These are phyloP conservation scores for Mormyrus lacerda DNA, from an alignment of 2,113 vertebrate species.

Conservation along the genomic window DNA sequence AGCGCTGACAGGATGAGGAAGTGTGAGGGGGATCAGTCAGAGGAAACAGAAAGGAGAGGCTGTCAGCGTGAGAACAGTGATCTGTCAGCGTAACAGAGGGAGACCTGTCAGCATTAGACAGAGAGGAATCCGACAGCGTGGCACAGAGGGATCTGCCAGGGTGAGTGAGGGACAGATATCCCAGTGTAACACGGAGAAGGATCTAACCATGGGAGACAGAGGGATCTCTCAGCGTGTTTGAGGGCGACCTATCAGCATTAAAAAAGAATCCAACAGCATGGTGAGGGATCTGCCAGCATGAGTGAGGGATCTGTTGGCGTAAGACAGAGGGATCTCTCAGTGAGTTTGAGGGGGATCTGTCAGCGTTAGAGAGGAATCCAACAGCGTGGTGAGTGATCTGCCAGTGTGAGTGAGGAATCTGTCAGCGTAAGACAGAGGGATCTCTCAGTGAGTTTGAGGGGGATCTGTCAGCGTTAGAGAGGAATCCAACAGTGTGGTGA, in stretches of 20 bases:
- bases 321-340: too few relatives aligned
- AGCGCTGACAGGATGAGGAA: not conserved
- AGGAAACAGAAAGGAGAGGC: not conserved
- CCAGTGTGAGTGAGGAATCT: too few relatives aligned
- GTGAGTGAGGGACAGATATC: not conserved
- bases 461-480: too few relatives aligned
- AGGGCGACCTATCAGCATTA: not conserved
- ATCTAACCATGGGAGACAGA: too few relatives aligned
- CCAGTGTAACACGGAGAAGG: not conserved
- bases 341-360: too few relatives aligned
- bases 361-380: too few relatives aligned
- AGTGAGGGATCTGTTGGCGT: too few relatives aligned
- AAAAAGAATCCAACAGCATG: not conserved
- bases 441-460: too few relatives aligned
- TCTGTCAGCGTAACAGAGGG: not conserved
- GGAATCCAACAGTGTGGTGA: too few relatives aligned
- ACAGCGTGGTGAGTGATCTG: too few relatives aligned
- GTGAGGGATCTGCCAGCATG: too few relatives aligned
- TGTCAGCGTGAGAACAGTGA: constrained; percentile 7
- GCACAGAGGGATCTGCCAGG: not conserved
- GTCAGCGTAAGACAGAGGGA: too few relatives aligned
- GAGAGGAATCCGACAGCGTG: not conserved
- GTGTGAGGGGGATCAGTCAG: not conserved
- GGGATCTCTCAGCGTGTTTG: not conserved
- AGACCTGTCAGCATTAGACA: not conserved